These are phyloP conservation scores for Temnothorax longispinosus DNA, from an alignment of 1,140 invertebrate genomes.

Conservation along the genomic window DNA sequence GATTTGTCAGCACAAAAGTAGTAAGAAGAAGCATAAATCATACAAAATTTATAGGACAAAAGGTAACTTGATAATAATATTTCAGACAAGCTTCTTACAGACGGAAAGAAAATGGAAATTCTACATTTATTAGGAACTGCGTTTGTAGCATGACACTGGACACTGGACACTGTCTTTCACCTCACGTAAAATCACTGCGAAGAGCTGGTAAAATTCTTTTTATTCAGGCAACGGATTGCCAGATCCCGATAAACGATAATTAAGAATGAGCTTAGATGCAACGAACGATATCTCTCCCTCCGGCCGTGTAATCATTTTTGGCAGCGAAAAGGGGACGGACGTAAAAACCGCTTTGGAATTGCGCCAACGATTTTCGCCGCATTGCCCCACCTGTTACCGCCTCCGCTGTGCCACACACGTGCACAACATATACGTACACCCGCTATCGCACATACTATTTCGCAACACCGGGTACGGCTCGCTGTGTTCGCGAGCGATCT, in stretches of 20 bases:
- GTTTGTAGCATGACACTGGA: background rate
- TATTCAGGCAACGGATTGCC: background rate
- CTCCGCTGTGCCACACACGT: background rate
- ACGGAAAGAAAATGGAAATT: background rate
- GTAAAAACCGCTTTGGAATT: slow-evolving; percentile 58
- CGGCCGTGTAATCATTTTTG: slow-evolving; percentile 52
- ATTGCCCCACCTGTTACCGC: slow-evolving; percentile 62
- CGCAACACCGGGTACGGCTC: background rate
- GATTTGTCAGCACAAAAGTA: background rate
- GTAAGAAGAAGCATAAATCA: background rate
- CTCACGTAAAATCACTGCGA: background rate
- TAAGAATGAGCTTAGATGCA: slow-evolving; percentile 38
- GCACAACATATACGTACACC: background rate
- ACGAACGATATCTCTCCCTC: slow-evolving; percentile 27
- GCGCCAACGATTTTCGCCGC: slow-evolving; percentile 58
- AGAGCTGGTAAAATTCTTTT: background rate
- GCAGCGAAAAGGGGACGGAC: slow-evolving; percentile 39
- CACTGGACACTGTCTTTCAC: no score
- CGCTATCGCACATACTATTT: background rate
- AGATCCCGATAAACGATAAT: slow-evolving; percentile 28
- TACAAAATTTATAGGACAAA: background rate
- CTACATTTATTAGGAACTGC: background rate
- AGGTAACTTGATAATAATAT: background rate
- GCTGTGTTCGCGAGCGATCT: slow-evolving; percentile 41
- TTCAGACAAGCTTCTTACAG: background rate